Percentiles rank a stretch among this genome's conserved stretches.
phyloP scores from a whole-genome alignment of 1,140 invertebrate genomes.

The Neomicropteryx cornuta region DNA sequence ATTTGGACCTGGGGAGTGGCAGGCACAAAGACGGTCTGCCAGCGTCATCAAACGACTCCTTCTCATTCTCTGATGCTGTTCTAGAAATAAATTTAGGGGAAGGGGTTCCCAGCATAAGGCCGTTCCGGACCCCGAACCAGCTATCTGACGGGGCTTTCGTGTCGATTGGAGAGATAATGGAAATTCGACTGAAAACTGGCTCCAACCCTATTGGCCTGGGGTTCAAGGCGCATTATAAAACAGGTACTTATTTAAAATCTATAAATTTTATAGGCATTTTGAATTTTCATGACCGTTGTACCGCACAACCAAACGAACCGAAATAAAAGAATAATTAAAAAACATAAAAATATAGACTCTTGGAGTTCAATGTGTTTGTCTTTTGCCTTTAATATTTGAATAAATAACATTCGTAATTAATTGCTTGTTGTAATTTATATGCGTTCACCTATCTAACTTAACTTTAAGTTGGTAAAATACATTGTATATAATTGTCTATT shows the following conservation, averaged over 20 bases:
- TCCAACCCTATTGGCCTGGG: constrained; percentile 43
- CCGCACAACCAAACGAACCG: too few species aligned
- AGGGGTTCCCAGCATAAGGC: constrained; percentile 31
- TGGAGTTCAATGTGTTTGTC: too few species aligned
- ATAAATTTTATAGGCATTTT: background rate
- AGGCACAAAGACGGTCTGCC: constrained; percentile 25
- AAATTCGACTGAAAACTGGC: constrained; percentile 44
- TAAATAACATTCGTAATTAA: too few species aligned
- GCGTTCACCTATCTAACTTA: too few species aligned
- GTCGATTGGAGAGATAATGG: constrained; percentile 43
- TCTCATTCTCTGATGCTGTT: constrained; percentile 28
- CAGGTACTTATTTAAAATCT: constrained; percentile 28
- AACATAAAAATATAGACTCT: too few species aligned
- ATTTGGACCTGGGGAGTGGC: constrained; percentile 42
- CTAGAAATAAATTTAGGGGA: constrained; percentile 44
- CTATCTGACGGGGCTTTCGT: constrained; percentile 49
- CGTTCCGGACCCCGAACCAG: constrained; percentile 34
- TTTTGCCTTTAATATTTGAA: too few species aligned
- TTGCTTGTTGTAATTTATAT: too few species aligned
- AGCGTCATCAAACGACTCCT: constrained; percentile 18
- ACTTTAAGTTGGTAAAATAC: too few species aligned
- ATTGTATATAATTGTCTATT: too few species aligned
- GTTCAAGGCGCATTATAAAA: constrained; percentile 48
- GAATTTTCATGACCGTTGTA: too few species aligned
- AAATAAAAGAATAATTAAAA: too few species aligned